Conservation (phyloP, 2,797 vertebrate species). For the Hypotaenidia philippensis region DNA sequence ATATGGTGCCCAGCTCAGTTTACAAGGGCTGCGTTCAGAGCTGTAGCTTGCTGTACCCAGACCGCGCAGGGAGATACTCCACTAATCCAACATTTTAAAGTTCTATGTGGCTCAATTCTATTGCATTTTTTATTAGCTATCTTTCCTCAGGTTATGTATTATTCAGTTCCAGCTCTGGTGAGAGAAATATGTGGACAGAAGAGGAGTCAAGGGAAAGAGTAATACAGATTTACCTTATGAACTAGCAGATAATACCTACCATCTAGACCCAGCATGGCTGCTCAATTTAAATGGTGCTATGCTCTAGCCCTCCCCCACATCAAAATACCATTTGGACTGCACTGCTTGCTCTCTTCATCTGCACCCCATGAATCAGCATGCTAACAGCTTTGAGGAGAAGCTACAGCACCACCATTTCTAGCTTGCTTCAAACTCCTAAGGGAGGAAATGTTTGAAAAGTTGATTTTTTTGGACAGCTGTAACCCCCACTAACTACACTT, state of each 20-base stretch:
- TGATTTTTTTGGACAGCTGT: neutral
- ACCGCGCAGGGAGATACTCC: neutral
- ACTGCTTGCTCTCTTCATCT: neutral
- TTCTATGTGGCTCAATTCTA: neutral
- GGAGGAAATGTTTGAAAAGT: neutral
- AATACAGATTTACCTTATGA: constrained; percentile 27
- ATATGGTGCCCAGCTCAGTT: neutral
- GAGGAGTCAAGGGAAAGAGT: neutral
- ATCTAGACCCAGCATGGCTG: neutral
- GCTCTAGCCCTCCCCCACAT: neutral
- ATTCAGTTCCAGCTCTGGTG: constrained; percentile 33
- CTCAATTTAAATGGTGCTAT: neutral
- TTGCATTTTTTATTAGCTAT: constrained; percentile 19
- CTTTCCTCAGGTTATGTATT: constrained; percentile 15
- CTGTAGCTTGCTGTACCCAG: neutral
- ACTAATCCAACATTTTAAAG: neutral
- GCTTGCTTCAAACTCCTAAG: neutral
- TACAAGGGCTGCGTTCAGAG: neutral
- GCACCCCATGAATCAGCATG: neutral
- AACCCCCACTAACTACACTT: neutral
- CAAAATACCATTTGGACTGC: neutral
- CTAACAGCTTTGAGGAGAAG: neutral
- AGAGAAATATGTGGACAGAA: constrained; percentile 16
- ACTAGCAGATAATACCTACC: neutral
- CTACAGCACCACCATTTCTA: neutral